These are phyloP conservation scores for Drosophila parthenogenetica DNA, from an alignment of 2,888 invertebrate species.

Conservation along the genomic window DNA sequence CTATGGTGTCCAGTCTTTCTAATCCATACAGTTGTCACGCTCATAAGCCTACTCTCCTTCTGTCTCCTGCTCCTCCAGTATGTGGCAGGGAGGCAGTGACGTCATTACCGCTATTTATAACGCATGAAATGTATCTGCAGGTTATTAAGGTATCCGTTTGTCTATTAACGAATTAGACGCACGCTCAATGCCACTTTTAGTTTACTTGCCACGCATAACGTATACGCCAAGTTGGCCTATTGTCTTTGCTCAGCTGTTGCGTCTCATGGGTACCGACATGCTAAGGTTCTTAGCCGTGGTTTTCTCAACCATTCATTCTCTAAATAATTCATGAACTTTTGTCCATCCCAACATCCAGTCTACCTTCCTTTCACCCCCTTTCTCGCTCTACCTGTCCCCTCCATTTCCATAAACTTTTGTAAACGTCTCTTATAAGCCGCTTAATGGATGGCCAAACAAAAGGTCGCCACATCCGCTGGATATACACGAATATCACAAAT, in stretches of 20 bases:
- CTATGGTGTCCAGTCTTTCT: slow-evolving; percentile 24
- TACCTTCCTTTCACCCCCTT: not conserved
- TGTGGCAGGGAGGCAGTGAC: slow-evolving; percentile 13
- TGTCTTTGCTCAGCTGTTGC: slow-evolving; percentile 35
- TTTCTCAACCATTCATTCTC: slow-evolving; percentile 24
- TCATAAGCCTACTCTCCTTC: not conserved
- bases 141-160: slow-evolving; percentile 5
- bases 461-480: slow-evolving; percentile 56
- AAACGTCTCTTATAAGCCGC: slow-evolving; percentile 63
- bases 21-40: slow-evolving; percentile 31
- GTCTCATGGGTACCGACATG: slow-evolving; percentile 13
- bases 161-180: slow-evolving; percentile 34
- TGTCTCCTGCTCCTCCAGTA: not conserved
- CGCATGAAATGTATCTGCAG: slow-evolving; percentile 2
- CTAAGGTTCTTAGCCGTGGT: not conserved
- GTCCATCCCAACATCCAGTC: not conserved
- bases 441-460: slow-evolving; percentile 75
- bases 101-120: not conserved
- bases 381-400: not conserved
- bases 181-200: slow-evolving; percentile 9
- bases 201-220: slow-evolving; percentile 22
- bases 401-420: slow-evolving; percentile 19
- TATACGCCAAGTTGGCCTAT: slow-evolving; percentile 37
- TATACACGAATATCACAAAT: slow-evolving; percentile 12
- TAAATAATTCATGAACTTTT: slow-evolving; percentile 58